Evolutionary conservation across 1,140 invertebrate species (phyloP).

Genomic region (Manduca sexta): DNA sequence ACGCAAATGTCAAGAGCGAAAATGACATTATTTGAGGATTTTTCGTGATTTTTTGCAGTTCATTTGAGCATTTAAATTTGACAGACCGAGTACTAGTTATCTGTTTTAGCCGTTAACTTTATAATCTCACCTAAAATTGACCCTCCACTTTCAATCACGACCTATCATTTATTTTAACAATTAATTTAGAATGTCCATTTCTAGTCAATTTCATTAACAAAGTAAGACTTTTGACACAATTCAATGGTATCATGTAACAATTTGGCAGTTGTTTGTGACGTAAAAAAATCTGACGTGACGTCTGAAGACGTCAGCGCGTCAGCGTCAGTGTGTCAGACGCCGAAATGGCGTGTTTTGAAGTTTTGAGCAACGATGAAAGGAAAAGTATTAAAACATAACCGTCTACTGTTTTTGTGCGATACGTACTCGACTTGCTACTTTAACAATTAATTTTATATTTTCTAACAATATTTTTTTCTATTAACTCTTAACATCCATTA

Average conservation of each 20-base stretch:
- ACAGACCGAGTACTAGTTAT: background rate
- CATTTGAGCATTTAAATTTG: background rate
- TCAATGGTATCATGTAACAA: conserved; percentile 9
- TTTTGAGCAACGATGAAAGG: background rate
- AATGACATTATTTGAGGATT: no score
- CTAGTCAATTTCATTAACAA: conserved; percentile 18
- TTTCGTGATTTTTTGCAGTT: no score
- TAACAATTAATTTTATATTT: conserved; percentile 45
- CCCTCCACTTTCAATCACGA: conserved; percentile 27
- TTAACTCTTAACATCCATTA: conserved; percentile 37
- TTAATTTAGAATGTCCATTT: conserved; percentile 34
- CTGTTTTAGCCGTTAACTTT: background rate
- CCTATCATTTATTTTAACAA: conserved; percentile 23
- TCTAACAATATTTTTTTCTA: conserved; percentile 46
- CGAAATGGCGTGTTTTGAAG: background rate
- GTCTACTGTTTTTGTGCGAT: conserved; percentile 46
- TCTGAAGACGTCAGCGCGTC: no score
- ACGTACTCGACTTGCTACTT: conserved; percentile 39
- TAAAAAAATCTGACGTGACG: no score
- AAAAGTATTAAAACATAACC: background rate
- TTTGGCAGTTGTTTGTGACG: conserved; percentile 23
- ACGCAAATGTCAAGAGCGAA: no score
- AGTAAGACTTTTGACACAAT: conserved; percentile 6
- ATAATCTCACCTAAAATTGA: conserved; percentile 44
- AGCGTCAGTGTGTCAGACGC: background rate